These are phyloP conservation scores for Litocranius walleri DNA, from an alignment of 2,113 vertebrate species.

Conservation along the genomic window DNA sequence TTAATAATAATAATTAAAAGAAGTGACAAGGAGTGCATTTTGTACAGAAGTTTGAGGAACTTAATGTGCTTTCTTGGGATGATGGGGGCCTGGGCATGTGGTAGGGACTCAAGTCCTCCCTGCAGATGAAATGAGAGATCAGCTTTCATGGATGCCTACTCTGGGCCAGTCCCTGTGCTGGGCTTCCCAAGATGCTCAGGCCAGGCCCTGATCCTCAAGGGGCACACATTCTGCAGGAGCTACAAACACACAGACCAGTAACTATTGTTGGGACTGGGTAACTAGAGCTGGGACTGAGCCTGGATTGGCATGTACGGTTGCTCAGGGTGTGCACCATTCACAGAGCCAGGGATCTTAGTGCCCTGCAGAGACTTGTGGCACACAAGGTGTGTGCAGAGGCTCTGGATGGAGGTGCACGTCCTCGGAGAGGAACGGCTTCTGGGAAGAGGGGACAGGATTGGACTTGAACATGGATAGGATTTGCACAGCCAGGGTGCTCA, in stretches of 20 bases:
- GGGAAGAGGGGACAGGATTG: not conserved
- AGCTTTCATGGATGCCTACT: rapidly evolving
- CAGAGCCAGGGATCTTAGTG: rapidly evolving
- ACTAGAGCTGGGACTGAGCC: not conserved
- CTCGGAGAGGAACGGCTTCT: not conserved
- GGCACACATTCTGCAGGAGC: not conserved
- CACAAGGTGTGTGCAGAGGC: not conserved
- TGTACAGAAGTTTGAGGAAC: not conserved
- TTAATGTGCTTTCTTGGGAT: not conserved
- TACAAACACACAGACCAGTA: not conserved
- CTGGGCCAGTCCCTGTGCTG: not conserved
- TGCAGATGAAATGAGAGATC: not conserved
- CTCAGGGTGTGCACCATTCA: not conserved
- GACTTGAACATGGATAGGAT: not conserved
- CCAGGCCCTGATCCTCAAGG: not conserved
- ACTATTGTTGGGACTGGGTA: not conserved
- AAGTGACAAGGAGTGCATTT: not conserved
- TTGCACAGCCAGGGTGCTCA: not conserved
- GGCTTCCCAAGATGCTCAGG: not conserved
- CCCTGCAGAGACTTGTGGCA: not conserved
- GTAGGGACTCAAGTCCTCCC: not conserved
- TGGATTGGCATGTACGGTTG: not conserved
- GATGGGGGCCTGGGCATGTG: not conserved
- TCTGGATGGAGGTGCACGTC: not conserved
- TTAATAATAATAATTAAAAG: not conserved